Base-by-base conservation (phyloP, 2,113 vertebrate genomes). In the Platycercus adscitus region DNA sequence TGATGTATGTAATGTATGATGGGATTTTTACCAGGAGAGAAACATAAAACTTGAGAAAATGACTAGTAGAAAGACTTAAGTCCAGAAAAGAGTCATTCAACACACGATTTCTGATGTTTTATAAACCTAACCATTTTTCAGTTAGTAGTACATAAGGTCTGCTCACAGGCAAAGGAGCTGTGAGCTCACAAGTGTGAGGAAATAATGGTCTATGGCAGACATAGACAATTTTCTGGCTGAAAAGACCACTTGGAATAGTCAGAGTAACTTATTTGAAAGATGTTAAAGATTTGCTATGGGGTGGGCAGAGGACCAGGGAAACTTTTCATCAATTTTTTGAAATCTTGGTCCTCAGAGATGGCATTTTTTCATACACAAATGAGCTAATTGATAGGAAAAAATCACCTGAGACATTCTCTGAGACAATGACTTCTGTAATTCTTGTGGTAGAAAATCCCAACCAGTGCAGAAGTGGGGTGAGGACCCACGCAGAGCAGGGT, bases 381-480 rank as follows among this genome's bases (percentile, higher is more conserved):
- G 3, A 33, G 52, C 6, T 14, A 52, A 63, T 13, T 41, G 14
- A 11, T 24, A n/a, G 19, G 1, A 33, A 39, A 33, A 8, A 14
- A 37, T 9, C n/a, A 70, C 17, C 43, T 15, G 55, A 60, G 56
- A 37, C 19, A 24, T 70, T 58, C 16, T 41, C 17, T 33, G 39
- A 55, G 61, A 24, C 35, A 75, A 47, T 23, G 47, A 11, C 24
- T 64, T 39, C 66, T 10, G 14, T 7, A 47, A 28, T 15, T 28
- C 31, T 50, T 31, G 29, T 37, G 70, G 88, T 13, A 58, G 80
- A 39, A 33, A 88, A 84, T 47, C 50, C 68, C 55, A 21, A 12
- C 7, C 33, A 7, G 68, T 0, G 23, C 5, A 17, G 55, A 63
- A 28, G 72, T 1, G 25, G 33, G 64, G 47, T 0, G 1, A 81